Base-by-base conservation (phyloP, 1,140 invertebrate species). In the Acromyrmex charruanus region DNA sequence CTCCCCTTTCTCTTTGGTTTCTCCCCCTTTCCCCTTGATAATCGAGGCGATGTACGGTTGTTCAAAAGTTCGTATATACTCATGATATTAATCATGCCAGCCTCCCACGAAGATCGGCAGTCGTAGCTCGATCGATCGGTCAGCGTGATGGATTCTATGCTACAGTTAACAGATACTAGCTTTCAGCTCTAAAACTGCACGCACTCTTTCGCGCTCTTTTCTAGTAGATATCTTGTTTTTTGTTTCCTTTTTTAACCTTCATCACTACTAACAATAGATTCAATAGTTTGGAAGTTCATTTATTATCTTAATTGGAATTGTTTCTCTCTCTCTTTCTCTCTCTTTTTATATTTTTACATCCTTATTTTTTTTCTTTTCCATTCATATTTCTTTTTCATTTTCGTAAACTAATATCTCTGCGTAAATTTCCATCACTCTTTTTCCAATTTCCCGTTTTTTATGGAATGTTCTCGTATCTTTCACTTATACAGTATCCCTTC, bases 1-100 rank as follows among this genome's bases (percentile, higher is more conserved):
- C 66, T 66, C 21, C 31, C 12, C 25, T n/a, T 31, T 59, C 77
- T 31, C n/a, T 81, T 35, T 63, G 55, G 31, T 39, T 58, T 35
- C 44, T 12, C 35, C 28, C 14, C 14, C 49, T n/a, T n/a, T 14
- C 31, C 59, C 65, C 59, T 3, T 25, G 53, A 71, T 80, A 28
- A 55, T 80, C 82, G n/a, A 77, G 49, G 39, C 69, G 14, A 84
- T 75, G 80, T 84, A 84, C 58, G 31, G 55, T 84, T 74, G 80
- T 84, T 84, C 69, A 63, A 81, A 81, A 71, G 66, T 75, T 84
- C 80, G 25, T 75, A 72, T 74, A 55, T 55, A 61, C 16, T 59
- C 69, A 44, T n/a, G 69, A 84, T 65, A 84, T 84, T 84, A 84
- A 84, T 84, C 80, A 84, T 84, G 39, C 55, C 55, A 35, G 28